phyloP scores from a whole-genome alignment of 1,140 invertebrate species.

The Bombyx mori region DNA sequence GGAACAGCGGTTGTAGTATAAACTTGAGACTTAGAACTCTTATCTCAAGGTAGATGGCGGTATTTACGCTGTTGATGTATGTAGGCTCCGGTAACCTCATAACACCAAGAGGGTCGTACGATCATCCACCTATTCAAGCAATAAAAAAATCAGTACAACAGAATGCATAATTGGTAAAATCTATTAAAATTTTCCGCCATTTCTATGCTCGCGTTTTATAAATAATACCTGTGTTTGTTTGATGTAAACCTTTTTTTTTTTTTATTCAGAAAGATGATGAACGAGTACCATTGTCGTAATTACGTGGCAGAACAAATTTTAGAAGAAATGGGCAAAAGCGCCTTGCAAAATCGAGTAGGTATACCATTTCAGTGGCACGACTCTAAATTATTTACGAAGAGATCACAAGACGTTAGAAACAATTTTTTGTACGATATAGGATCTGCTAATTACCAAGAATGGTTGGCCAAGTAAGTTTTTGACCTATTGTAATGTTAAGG shows the following conservation, averaged over 20 bases:
- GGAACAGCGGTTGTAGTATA: too few species aligned
- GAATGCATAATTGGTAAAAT: too few species aligned
- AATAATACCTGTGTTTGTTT: background rate
- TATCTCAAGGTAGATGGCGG: too few species aligned
- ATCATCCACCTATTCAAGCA: too few species aligned
- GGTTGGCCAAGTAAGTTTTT: slow-evolving; percentile 75
- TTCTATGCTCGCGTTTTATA: background rate
- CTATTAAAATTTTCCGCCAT: background rate
- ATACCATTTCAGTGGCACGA: slow-evolving; percentile 22
- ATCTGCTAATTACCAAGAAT: slow-evolving; percentile 77
- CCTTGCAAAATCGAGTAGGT: slow-evolving; percentile 37
- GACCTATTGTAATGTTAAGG: background rate
- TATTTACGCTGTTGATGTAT: too few species aligned
- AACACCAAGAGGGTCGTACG: too few species aligned
- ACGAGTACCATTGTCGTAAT: slow-evolving; percentile 79
- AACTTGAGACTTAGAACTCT: too few species aligned
- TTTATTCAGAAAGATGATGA: slow-evolving; percentile 77
- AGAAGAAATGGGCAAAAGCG: slow-evolving; percentile 72
- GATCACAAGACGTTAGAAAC: slow-evolving; percentile 34
- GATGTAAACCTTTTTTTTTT: slow-evolving; percentile 8
- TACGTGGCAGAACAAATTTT: slow-evolving; percentile 80
- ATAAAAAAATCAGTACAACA: too few species aligned
- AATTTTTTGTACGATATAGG: slow-evolving; percentile 76
- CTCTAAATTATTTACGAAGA: slow-evolving; percentile 7
- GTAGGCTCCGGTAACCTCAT: too few species aligned